Evolutionary conservation across 2,797 vertebrate genomes (phyloP).

Genomic region (Xiphophorus birchmanni): DNA sequence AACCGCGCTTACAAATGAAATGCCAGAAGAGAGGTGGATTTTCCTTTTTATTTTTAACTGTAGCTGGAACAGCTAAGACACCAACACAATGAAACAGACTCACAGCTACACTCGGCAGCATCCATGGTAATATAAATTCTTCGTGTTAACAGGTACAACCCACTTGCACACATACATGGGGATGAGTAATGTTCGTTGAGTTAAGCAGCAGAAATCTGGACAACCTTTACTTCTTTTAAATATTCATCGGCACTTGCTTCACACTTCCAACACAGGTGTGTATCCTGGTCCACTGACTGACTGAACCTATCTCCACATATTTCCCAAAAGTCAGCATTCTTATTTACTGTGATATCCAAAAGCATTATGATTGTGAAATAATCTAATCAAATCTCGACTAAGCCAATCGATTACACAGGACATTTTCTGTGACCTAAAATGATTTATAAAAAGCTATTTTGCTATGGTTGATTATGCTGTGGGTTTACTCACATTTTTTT

Average conservation of each 20-base stretch:
- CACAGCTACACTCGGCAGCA: background rate
- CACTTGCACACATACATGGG: slow-evolving; percentile 22
- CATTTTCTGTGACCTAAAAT: background rate
- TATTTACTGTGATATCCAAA: background rate
- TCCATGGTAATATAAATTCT: slow-evolving; percentile 4
- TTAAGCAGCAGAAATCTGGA: slow-evolving; percentile 52
- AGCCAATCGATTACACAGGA: background rate
- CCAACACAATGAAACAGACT: background rate
- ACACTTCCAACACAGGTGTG: slow-evolving; percentile 27
- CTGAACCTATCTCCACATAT: background rate
- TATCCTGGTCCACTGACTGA: background rate
- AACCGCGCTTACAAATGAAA: slow-evolving; percentile 31
- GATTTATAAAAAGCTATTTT: background rate
- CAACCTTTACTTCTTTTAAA: slow-evolving; percentile 48
- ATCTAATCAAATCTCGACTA: background rate
- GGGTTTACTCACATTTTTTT: background rate
- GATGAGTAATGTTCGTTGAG: slow-evolving; percentile 31
- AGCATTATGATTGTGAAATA: background rate
- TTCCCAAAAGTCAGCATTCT: background rate
- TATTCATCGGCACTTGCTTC: slow-evolving; percentile 73
- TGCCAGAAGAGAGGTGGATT: background rate
- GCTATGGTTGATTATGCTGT: background rate
- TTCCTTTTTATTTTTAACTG: slow-evolving; percentile 20
- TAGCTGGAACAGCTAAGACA: background rate
- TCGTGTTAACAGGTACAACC: slow-evolving; percentile 21